A percentile compares a stretch with the other conserved stretches of the same genome.
These are phyloP conservation scores for Chlorospingus flavigularis DNA, from an alignment of 2,797 vertebrate species.

Conservation along the genomic window DNA sequence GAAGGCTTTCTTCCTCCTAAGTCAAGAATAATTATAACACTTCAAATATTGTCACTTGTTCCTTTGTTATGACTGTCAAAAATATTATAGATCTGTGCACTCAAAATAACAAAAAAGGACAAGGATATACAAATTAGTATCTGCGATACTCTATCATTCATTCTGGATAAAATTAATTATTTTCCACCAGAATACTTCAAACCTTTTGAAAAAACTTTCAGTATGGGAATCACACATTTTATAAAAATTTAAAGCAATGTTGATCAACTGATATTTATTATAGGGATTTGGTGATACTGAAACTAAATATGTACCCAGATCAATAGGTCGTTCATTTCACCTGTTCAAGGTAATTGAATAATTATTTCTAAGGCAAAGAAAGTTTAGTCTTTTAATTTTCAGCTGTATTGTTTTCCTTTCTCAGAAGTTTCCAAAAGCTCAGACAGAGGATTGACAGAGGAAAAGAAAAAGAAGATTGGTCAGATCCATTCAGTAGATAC, in stretches of 20 bases:
- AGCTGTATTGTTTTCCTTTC: not conserved
- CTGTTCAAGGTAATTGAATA: not conserved
- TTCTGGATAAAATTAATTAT: not conserved
- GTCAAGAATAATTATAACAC: not conserved
- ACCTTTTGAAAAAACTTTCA: not conserved
- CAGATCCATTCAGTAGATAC: not conserved
- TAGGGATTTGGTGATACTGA: not conserved
- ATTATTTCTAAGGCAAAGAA: not conserved
- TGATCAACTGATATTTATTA: not conserved
- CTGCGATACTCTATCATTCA: not conserved
- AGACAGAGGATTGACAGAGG: not conserved
- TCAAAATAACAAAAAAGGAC: not conserved
- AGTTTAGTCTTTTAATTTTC: not conserved
- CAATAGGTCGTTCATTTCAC: not conserved
- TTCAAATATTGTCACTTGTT: not conserved
- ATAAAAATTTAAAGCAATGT: not conserved
- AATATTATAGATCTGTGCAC: not conserved
- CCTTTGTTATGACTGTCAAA: constrained; percentile 13
- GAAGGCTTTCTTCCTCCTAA: not conserved
- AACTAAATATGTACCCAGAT: not conserved
- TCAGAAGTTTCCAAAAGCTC: not conserved
- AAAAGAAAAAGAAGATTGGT: not conserved
- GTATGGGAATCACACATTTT: not conserved
- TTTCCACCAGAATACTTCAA: not conserved
- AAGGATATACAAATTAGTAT: not conserved